Evolutionary conservation across 2,797 vertebrate genomes (phyloP), one percentile per base, ranked within the genome.

Genomic region (Alexandromys oeconomus): DNA sequence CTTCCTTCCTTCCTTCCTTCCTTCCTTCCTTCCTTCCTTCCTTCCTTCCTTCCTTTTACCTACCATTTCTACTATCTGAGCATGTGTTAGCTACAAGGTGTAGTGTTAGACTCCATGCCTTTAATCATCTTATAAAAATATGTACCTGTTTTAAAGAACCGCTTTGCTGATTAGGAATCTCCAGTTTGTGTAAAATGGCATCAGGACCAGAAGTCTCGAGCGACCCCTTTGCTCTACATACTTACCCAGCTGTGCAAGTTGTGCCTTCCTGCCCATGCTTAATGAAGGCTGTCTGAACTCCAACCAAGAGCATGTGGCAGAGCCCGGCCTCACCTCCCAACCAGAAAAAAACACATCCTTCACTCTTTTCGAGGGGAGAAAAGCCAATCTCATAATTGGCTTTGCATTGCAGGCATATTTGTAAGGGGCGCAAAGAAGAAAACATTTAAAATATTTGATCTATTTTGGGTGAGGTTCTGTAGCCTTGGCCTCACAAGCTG

Each of bases 391-490:
- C 78, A 94, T 94, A 97, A 98, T 97, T 97, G 97, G 89, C 89
- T 95, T 95, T 96, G 96, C 97, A 98, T 97, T 97, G 92, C 94
- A 95, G 81, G 96, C 97, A 98, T 98, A 97, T 40, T 97, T 98
- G 87, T 73, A 78, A 96, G 69, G 95, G 95, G 97, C 37, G 94
- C 96, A 97, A 97, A 97, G 96, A 93, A 96, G 97, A 89, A 98
- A 97, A 96, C 85, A 97, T 98, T 96, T 96, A 81, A 98, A 97
- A 94, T 96, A 98, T 98, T 97, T 57, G 9, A 91, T 97, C 94
- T 97, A 96, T 98, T 98, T 96, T 96, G 97, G 97, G 97, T 95
- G 97, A 98, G 95, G 96, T 97, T 97, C 80, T 96, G 89, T 90
- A 95, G 89, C 79, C 96, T 94, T 97, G 93, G 97, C 93, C 89